Evolutionary conservation across 2,888 invertebrate species (phyloP).

Genomic region (Gerris lacustris): DNA sequence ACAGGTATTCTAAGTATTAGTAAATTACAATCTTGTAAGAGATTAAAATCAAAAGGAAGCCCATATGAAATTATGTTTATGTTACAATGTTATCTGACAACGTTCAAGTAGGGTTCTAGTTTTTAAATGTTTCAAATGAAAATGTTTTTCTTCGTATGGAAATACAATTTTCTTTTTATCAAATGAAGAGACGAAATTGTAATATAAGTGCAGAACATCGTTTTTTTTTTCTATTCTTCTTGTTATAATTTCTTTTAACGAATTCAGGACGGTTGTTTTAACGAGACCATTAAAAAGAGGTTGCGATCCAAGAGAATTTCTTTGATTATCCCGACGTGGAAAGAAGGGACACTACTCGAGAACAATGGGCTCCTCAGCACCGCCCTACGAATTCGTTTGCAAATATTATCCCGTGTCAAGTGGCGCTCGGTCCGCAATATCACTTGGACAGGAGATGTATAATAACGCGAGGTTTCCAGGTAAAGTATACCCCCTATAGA

Average conservation of each 20-base stretch:
- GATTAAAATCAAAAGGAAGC: too few relatives aligned
- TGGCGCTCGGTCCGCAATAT: slow-evolving; percentile 4
- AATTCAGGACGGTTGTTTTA: neutral
- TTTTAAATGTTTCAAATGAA: too few relatives aligned
- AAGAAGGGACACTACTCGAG: neutral
- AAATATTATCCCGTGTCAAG: slow-evolving; percentile 22
- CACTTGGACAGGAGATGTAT: neutral
- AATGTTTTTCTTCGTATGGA: too few relatives aligned
- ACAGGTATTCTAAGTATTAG: too few relatives aligned
- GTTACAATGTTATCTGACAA: too few relatives aligned
- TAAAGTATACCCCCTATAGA: neutral
- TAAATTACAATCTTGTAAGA: too few relatives aligned
- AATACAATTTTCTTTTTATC: too few relatives aligned
- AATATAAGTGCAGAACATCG: too few relatives aligned
- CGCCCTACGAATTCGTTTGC: slow-evolving; percentile 24
- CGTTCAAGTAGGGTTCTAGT: too few relatives aligned
- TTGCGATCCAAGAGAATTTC: neutral
- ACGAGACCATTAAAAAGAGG: neutral
- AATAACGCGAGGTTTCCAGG: neutral
- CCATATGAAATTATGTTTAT: too few relatives aligned
- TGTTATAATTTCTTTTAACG: neutral
- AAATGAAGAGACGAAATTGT: too few relatives aligned
- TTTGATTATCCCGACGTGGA: neutral
- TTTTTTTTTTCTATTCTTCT: too few relatives aligned
- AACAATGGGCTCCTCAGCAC: neutral